A percentile compares a stretch with the other conserved stretches of the same genome.
Evolutionary conservation across 2,888 invertebrate species (phyloP).

Genomic region (Carterocephalus palaemon): DNA sequence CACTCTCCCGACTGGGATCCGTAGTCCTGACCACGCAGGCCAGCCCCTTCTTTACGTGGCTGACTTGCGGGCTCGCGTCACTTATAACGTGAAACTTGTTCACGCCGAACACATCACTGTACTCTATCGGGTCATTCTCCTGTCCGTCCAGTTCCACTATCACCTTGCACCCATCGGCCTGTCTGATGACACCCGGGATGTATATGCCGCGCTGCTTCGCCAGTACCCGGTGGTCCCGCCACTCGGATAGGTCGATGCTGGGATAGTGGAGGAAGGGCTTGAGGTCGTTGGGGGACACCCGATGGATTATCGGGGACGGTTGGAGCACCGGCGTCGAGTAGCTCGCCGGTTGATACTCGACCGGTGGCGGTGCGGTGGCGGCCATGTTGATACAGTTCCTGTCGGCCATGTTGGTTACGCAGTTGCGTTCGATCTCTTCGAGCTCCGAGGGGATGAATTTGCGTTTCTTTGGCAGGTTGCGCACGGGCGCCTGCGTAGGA

Average conservation of each 20-base stretch:
- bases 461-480: conserved; percentile 95
- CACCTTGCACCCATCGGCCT: conserved; percentile 84
- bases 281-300: conserved; percentile 79
- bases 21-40: conserved; percentile 88
- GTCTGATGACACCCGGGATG: conserved; percentile 92
- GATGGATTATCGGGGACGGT: conserved; percentile 62
- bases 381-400: conserved; percentile 36
- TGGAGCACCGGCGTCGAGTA: conserved; percentile 56
- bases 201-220: conserved; percentile 91
- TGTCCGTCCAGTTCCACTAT: conserved; percentile 90
- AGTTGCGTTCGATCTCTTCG: conserved; percentile 82
- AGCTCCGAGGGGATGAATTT: conserved; percentile 90
- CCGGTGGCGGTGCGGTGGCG: conserved; percentile 44
- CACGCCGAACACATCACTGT: conserved; percentile 86
- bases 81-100: conserved; percentile 93
- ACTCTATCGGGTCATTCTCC: conserved; percentile 83
- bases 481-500: conserved; percentile 79
- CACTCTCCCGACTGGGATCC: conserved; percentile 76
- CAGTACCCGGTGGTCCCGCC: conserved; percentile 94
- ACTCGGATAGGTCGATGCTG: conserved; percentile 92
- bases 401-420: conserved; percentile 58
- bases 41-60: conserved; percentile 88
- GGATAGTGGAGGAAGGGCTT: conserved; percentile 75
- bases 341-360: conserved; percentile 52
- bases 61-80: conserved; percentile 93